Conservation (phyloP, 1,140 invertebrate species). For the Brachionus koreanus region DNA sequence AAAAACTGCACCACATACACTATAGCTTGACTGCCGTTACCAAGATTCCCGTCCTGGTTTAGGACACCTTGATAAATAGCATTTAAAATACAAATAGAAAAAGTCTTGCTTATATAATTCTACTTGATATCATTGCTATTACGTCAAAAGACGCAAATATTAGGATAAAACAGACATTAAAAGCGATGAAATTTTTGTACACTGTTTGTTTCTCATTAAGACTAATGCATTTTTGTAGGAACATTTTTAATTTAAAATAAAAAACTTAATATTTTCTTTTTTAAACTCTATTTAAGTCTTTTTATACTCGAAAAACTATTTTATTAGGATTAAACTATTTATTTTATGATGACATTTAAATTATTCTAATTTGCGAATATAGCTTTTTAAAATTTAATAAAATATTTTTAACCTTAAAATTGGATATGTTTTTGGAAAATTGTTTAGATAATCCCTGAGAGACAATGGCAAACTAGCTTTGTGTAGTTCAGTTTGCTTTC, state of each 20-base stretch:
- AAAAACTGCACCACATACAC: neutral
- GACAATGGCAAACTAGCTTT: neutral
- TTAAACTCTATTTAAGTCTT: neutral
- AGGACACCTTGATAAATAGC: neutral
- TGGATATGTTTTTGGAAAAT: neutral
- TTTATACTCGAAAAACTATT: neutral
- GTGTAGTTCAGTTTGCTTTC: neutral
- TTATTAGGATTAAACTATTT: neutral
- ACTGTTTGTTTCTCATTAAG: slow-evolving; percentile 31
- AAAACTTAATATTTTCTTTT: neutral
- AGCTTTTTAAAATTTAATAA: neutral
- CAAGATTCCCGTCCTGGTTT: slow-evolving; percentile 37
- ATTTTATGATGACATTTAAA: neutral
- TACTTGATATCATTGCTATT: slow-evolving; percentile 43
- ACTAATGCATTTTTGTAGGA: neutral
- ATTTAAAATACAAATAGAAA: neutral
- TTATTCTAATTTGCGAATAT: neutral
- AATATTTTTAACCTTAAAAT: slow-evolving; percentile 1
- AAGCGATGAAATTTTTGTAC: slow-evolving; percentile 39
- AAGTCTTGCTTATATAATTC: too few species aligned
- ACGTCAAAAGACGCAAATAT: slow-evolving; percentile 32
- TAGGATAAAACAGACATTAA: slow-evolving; percentile 24
- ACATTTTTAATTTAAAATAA: neutral
- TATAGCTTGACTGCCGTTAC: slow-evolving; percentile 11
- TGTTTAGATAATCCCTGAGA: neutral